These are phyloP conservation scores for Sebastes nivosus DNA, from an alignment of 2,797 vertebrate genomes.

Conservation along the genomic window DNA sequence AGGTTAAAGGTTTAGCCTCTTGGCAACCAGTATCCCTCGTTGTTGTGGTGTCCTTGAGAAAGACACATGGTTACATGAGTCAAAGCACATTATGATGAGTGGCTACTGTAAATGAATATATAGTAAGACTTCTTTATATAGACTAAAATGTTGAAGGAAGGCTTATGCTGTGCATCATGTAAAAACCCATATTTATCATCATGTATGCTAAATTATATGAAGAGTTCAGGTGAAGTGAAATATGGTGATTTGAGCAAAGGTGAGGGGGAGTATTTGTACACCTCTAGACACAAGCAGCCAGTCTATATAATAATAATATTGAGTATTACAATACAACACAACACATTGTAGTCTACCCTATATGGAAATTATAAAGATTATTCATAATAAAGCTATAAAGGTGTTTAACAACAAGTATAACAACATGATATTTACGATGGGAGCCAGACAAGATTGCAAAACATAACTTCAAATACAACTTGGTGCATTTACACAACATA, in stretches of 20 bases:
- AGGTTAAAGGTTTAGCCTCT: constrained; percentile 25
- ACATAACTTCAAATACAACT: not conserved
- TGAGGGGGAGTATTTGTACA: not conserved
- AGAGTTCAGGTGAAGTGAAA: not conserved
- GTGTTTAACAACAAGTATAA: not conserved
- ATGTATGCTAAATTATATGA: not conserved
- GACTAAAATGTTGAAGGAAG: not conserved
- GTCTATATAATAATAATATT: not conserved
- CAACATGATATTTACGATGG: not conserved
- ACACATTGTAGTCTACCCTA: not conserved
- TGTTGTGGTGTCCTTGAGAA: constrained; percentile 28
- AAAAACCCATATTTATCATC: not conserved
- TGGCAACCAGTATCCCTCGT: constrained; percentile 15
- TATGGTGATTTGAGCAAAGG: not conserved
- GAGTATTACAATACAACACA: not conserved
- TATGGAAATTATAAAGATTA: not conserved
- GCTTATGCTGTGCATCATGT: not conserved
- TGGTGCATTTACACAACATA: not conserved
- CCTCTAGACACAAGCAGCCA: not conserved
- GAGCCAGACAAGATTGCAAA: not conserved
- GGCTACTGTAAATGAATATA: not conserved
- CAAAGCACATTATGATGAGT: constrained; percentile 8
- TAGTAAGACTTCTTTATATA: not conserved
- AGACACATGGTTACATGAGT: constrained; percentile 24
- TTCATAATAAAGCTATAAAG: not conserved